A percentile compares a stretch with the other conserved stretches of the same genome.
Conservation (phyloP, 2,113 vertebrate species). For the Galbula dea region DNA sequence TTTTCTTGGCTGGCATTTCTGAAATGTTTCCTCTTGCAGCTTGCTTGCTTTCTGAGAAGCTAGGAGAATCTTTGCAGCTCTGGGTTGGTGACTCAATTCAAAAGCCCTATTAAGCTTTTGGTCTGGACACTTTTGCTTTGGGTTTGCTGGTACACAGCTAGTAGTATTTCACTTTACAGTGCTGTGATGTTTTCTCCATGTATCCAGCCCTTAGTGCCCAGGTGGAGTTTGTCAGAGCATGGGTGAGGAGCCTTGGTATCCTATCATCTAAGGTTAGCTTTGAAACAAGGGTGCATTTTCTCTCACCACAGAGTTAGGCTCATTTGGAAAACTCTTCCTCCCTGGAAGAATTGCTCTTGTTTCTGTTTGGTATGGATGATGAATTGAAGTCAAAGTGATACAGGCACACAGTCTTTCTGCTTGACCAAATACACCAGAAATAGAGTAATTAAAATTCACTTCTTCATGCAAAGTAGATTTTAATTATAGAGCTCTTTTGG, state of each 20-base stretch:
- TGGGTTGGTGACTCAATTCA: not conserved
- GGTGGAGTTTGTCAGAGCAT: not conserved
- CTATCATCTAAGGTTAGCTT: not conserved
- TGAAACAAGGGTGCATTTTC: not conserved
- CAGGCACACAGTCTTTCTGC: not conserved
- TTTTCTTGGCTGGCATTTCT: not conserved
- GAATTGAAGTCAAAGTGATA: not conserved
- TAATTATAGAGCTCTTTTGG: slow-evolving; percentile 25
- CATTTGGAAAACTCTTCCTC: not conserved
- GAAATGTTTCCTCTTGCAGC: not conserved
- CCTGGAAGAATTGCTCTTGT: not conserved
- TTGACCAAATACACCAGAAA: slow-evolving; percentile 36
- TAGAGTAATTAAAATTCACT: slow-evolving; percentile 28
- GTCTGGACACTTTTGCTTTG: too few species aligned
- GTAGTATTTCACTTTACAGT: not conserved
- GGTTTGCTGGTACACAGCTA: not conserved
- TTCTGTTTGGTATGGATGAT: not conserved
- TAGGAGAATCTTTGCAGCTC: not conserved
- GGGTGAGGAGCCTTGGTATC: not conserved
- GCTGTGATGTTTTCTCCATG: accelerated
- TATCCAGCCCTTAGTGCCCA: not conserved
- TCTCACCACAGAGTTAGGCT: accelerated
- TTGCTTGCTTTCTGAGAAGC: not conserved
- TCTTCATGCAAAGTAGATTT: slow-evolving; percentile 20
- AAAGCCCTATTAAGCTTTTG: not conserved